These are phyloP conservation scores for Drosophila quinaria DNA, from an alignment of 2,888 invertebrate genomes.

Conservation along the genomic window DNA sequence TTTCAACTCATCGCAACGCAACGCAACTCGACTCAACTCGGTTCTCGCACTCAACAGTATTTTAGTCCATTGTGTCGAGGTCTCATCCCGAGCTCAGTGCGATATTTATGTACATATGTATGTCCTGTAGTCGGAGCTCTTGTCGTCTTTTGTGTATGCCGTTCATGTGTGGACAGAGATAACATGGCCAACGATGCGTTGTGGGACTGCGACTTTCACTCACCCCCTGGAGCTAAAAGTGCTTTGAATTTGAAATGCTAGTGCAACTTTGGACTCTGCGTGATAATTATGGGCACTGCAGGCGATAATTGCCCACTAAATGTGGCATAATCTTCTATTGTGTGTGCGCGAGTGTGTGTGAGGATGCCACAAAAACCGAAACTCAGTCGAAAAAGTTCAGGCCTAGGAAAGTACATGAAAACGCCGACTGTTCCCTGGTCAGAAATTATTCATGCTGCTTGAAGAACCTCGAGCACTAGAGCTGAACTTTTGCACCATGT, in stretches of 20 bases:
- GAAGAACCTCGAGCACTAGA: slow-evolving; percentile 34
- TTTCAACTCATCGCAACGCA: background rate
- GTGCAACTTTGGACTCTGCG: slow-evolving; percentile 69
- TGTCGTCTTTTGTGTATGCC: slow-evolving; percentile 61
- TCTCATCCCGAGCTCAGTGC: slow-evolving; percentile 63
- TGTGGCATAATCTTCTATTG: slow-evolving; percentile 60
- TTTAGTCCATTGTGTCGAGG: slow-evolving; percentile 64
- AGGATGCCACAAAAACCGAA: slow-evolving; percentile 58
- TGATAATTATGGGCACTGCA: slow-evolving; percentile 78
- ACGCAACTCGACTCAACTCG: background rate
- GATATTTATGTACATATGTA: slow-evolving; percentile 67
- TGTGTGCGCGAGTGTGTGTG: slow-evolving; percentile 18
- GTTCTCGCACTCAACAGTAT: slow-evolving; percentile 21
- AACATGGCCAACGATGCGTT: slow-evolving; percentile 57
- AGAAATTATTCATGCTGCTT: slow-evolving; percentile 65
- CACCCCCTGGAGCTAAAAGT: slow-evolving; percentile 4
- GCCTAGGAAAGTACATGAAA: slow-evolving; percentile 37
- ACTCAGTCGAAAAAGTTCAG: slow-evolving; percentile 44
- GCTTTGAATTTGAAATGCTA: slow-evolving; percentile 74
- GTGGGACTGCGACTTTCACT: slow-evolving; percentile 16
- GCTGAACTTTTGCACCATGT: slow-evolving; percentile 58
- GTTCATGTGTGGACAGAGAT: slow-evolving; percentile 71
- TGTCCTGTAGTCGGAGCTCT: slow-evolving; percentile 48
- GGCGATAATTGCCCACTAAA: slow-evolving; percentile 80
- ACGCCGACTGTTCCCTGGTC: slow-evolving; percentile 47